Conservation (phyloP, 2,888 invertebrate genomes). For the Xanthorhoe designata region DNA sequence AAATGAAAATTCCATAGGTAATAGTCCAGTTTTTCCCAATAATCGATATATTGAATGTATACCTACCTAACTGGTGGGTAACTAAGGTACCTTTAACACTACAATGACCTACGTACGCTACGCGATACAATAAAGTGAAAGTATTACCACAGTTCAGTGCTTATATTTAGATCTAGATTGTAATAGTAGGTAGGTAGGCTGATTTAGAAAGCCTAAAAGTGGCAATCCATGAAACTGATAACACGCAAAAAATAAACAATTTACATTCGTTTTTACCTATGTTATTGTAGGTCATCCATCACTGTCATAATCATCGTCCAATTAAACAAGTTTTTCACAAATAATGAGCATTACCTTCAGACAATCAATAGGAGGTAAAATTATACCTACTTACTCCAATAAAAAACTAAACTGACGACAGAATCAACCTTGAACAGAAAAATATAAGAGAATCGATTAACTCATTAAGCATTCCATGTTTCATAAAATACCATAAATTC, state of each 20-base stretch:
- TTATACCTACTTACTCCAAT: neutral
- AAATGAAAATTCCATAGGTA: too few relatives aligned
- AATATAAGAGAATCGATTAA: slow-evolving; percentile 42
- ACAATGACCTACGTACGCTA: slow-evolving; percentile 2
- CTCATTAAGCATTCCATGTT: slow-evolving; percentile 35
- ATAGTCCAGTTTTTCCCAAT: too few relatives aligned
- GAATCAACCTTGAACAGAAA: slow-evolving; percentile 46
- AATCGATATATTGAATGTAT: too few relatives aligned
- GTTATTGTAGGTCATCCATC: too few relatives aligned
- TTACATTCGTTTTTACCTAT: too few relatives aligned
- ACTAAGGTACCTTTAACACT: neutral
- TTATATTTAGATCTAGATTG: slow-evolving; percentile 5
- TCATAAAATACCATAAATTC: slow-evolving; percentile 34
- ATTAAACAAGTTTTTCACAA: neutral
- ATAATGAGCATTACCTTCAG: neutral
- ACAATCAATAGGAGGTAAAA: slow-evolving; percentile 3
- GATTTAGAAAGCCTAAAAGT: slow-evolving; percentile 20
- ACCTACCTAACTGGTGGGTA: too few relatives aligned
- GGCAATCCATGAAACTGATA: slow-evolving; percentile 4
- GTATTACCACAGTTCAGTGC: slow-evolving; percentile 9
- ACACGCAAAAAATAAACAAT: neutral
- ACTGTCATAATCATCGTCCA: too few relatives aligned
- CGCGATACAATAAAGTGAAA: neutral
- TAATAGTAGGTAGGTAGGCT: slow-evolving; percentile 17
- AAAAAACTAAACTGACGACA: slow-evolving; percentile 6